phyloP scores from a whole-genome alignment of 1,140 invertebrate genomes.

The Belonocnema kinseyi region DNA sequence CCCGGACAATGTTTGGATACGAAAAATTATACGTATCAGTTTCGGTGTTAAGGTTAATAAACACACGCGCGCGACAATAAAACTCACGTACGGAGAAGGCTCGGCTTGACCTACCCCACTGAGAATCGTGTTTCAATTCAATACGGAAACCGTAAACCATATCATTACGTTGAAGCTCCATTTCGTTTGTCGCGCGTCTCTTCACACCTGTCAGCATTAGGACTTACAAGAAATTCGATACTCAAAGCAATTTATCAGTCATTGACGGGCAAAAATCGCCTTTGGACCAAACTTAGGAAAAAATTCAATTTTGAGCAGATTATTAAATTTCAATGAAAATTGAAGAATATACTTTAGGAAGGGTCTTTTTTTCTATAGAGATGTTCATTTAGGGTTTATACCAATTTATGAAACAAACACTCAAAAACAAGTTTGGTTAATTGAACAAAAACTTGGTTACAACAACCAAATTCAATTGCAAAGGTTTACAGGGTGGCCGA shows the following conservation, averaged over 20 bases:
- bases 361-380: no score
- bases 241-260: slow-evolving; percentile 21
- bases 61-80: slow-evolving; percentile 27
- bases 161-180: slow-evolving; percentile 68
- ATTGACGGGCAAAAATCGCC: slow-evolving; percentile 9
- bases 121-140: slow-evolving; percentile 71
- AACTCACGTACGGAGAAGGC: slow-evolving; percentile 41
- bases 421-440: no score
- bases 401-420: no score
- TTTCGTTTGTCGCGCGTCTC: slow-evolving; percentile 56
- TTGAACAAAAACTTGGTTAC: no score
- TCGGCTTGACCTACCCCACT: slow-evolving; percentile 67
- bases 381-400: no score
- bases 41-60: slow-evolving; percentile 31
- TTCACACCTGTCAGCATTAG: slow-evolving; percentile 30
- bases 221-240: slow-evolving; percentile 26
- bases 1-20: slow-evolving; percentile 29
- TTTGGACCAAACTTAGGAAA: not conserved
- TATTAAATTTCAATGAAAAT: not conserved
- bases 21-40: slow-evolving; percentile 32
- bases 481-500: no score
- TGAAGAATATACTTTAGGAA: not conserved
- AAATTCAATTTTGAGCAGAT: not conserved
- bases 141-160: slow-evolving; percentile 74
- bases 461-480: no score